Conservation (phyloP, 30 jellyfish, hydroid and myxozoan genomes). For the Cassiopea xamachana region DNA sequence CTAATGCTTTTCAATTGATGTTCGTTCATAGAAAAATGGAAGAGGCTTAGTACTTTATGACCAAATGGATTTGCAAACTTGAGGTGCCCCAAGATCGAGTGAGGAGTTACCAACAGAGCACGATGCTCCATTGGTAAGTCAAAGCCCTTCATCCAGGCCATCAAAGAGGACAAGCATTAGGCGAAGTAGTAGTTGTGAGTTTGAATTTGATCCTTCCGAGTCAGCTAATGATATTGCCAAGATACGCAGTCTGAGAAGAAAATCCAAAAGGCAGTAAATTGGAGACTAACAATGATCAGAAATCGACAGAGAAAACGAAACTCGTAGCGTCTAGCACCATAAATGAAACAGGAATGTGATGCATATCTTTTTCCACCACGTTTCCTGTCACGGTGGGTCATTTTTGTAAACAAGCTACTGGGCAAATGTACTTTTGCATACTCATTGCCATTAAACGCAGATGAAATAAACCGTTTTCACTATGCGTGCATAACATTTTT, state of each 20-base stretch:
- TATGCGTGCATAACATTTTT: too few species aligned
- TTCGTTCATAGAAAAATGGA: too few species aligned
- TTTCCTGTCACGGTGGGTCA: background rate
- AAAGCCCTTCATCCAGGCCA: background rate
- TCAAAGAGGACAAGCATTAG: background rate
- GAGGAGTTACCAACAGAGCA: slow-evolving; percentile 36
- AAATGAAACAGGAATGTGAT: slow-evolving; percentile 10
- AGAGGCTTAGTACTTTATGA: background rate
- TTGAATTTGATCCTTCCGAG: slow-evolving; percentile 36
- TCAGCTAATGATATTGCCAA: slow-evolving; percentile 15
- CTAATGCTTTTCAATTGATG: too few species aligned
- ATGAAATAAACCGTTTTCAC: too few species aligned
- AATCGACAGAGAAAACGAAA: slow-evolving; percentile 1
- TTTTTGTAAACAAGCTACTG: too few species aligned
- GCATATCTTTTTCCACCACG: background rate
- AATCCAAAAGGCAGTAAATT: slow-evolving; percentile 23
- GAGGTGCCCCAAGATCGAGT: slow-evolving; percentile 46
- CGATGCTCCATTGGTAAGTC: background rate
- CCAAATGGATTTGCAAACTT: background rate
- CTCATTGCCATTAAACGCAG: too few species aligned
- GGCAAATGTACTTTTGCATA: too few species aligned
- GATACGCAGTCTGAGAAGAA: slow-evolving; percentile 44
- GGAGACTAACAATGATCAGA: background rate
- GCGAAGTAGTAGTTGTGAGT: slow-evolving; percentile 53
- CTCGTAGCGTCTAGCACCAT: background rate